Evolutionary conservation across 2,797 vertebrate species (phyloP), one percentile per base, ranked within the genome.

Genomic region (Enteromius treurensis): DNA sequence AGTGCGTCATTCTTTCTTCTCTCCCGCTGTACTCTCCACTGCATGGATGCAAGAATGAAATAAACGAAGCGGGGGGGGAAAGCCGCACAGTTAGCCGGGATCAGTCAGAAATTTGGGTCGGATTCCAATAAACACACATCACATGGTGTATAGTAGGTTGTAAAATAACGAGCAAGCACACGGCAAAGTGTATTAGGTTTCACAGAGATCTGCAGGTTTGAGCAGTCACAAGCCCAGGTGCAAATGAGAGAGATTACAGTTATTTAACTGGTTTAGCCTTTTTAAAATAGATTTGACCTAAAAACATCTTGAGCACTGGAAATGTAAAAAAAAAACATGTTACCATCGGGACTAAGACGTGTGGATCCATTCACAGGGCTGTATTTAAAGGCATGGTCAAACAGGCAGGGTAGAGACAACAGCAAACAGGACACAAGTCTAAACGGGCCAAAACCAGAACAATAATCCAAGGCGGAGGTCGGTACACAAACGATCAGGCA

Each of bases 1-100:
- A 86, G 87, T 86, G 85, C 85, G 85, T 88, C 87, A 88, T 77
- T 42, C 79, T 67, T 42, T 67, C 81, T 82, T 75, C 81, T 76
- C 81, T 82, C 81, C 81, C 26, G 73, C 81, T 82, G 81, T 40
- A 82, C 73, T 82, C 80, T 81, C 80, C 71, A 74, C 80, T 74
- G 84, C 67, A 85, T 73, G 80, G 80, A 76, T 70, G 73, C 51
- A 75, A 71, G 85, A 74, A 86, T 83, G 53, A 80, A 83, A 80
- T 71, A 49, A 83, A 80, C 64, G 62, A 60, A 58, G 78, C 60
- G 55, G 47, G 47, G 81, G 81, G 69, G 64, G n/a, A n/a, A 47
- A 14, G 34, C n/a, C n/a, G 5, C 80, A 53, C 80, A 55, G 55
- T 81, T 81, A 81, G 53, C 42, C 8, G 55, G 55, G 75, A 77